Base-by-base conservation (phyloP, 2,113 vertebrate genomes). In the Nicator chloris region DNA sequence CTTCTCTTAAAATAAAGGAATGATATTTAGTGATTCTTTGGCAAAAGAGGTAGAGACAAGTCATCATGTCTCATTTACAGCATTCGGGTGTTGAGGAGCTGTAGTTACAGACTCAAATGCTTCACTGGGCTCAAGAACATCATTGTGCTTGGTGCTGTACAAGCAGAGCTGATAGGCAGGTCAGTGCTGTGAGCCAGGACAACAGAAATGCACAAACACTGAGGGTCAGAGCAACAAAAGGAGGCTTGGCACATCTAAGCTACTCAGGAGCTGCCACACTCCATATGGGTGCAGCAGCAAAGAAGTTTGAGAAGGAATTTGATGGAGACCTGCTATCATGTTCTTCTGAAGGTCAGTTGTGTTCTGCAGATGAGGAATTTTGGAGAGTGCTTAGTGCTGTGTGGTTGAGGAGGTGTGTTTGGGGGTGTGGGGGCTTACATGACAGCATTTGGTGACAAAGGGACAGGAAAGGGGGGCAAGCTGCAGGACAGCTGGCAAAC, bases 361-460 rank as follows among this genome's bases (percentile, higher is more conserved):
- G 35, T 21, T 40, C 69, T 59, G 23, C 5, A 53, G 28, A 22
- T 78, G 56, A 82, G 56, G 78, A 53, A 23, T 56, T 70, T 39
- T 49, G 9, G 3, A 42, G 30, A 35, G 15, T 45, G 51, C n/a
- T 33, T 30, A 30, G 47, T 20, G 7, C 17, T 45, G 28, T 0
- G 0, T 22, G 40, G 26, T 16, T 16, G 27, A 19, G 64, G 80
- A 47, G 49, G 23, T 13, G 27, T 2, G 0, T 53, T 60, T 66
- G 61, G 44, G 28, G 35, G 5, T 6, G 1, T 31, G 24, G 15
- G 16, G 13, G 4, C 5, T 15, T 65, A 35, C 12, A 5, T 4
- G 1, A 6, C 12, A 7, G n/a, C 7, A 14, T n/a, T 63, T 88
- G 57, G 12, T 57, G 79, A 11, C 57, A 37, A 56, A 75, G 14